Conservation (phyloP, 2,888 invertebrate genomes). For the Pocota personata region DNA sequence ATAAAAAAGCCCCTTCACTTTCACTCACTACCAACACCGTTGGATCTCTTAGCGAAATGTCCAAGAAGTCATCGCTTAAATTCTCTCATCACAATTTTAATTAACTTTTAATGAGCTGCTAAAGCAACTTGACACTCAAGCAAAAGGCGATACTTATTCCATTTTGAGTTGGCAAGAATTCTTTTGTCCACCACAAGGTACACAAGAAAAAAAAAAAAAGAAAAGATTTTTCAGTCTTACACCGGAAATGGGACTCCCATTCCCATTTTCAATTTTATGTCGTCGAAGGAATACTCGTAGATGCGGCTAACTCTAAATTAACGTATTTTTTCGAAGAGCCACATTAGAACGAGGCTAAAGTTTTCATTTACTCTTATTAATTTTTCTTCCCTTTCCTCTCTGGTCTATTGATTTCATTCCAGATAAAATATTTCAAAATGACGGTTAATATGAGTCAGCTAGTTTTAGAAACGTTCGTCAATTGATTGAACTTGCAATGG, state of each 20-base stretch:
- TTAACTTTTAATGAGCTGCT: constrained; percentile 59
- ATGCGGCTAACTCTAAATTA: neutral
- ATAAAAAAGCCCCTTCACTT: no score
- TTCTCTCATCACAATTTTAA: constrained; percentile 51
- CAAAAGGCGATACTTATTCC: neutral
- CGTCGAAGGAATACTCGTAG: neutral
- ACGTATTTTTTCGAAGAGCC: neutral
- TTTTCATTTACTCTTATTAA: neutral
- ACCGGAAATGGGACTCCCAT: neutral
- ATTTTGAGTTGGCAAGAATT: neutral
- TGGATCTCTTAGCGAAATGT: neutral
- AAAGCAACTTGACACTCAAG: neutral
- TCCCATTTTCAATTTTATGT: constrained; percentile 10
- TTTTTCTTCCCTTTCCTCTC: neutral
- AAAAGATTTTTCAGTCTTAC: neutral
- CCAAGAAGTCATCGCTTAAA: constrained; percentile 29
- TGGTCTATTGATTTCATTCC: constrained; percentile 1
- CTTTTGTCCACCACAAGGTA: constrained; percentile 20
- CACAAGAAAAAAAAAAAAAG: neutral
- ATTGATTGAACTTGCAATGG: neutral
- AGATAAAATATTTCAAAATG: neutral
- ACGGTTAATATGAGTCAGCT: neutral
- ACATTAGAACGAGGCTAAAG: neutral
- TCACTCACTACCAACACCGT: no score
- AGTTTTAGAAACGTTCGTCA: neutral